These are phyloP conservation scores for Nyctibius grandis DNA, from an alignment of 2,797 vertebrate species.

Conservation along the genomic window DNA sequence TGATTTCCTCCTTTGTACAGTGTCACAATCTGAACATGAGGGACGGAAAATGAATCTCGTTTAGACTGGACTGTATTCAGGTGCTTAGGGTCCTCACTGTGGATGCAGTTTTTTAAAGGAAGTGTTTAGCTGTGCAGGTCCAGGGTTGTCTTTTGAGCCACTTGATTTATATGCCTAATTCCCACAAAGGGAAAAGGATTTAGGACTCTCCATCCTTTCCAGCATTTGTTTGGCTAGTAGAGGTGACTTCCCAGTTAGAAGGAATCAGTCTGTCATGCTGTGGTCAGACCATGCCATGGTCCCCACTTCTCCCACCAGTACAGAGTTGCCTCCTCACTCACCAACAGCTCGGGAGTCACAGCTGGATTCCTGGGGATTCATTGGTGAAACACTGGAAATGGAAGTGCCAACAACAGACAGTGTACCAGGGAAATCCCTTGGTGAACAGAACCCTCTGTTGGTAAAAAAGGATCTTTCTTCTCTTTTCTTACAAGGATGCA, in stretches of 20 bases:
- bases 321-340: neutral
- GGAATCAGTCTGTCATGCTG: neutral
- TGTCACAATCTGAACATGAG: neutral
- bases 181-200: neutral
- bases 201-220: neutral
- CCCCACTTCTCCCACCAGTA: neutral
- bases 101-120: neutral
- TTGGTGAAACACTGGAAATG: rapidly evolving
- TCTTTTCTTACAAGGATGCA: neutral
- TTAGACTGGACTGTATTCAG: neutral
- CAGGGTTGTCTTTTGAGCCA: neutral
- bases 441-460: neutral
- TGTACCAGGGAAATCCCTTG: neutral
- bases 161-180: neutral
- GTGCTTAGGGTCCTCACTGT: neutral
- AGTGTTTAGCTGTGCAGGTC: neutral
- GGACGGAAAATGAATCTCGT: neutral
- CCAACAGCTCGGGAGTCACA: neutral
- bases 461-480: neutral
- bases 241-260: neutral
- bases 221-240: neutral
- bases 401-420: neutral
- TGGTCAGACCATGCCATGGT: neutral
- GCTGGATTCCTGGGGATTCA: neutral
- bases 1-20: neutral